Evolutionary conservation across 2,113 vertebrate genomes (phyloP).

Genomic region (Stigmatopora nigra): DNA sequence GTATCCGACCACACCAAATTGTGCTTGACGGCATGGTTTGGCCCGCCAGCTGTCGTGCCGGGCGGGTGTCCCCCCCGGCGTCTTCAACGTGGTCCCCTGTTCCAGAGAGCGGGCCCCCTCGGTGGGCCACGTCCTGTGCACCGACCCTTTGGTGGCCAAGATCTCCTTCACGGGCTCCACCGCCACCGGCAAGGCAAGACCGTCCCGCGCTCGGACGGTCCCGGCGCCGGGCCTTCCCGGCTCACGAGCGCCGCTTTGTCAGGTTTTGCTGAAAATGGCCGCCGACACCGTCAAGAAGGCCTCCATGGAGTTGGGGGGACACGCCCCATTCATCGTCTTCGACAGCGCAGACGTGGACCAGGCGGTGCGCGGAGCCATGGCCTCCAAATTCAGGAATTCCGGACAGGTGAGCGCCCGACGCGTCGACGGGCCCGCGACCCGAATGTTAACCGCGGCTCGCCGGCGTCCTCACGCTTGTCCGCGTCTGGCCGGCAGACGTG

Average conservation of each 20-base stretch:
- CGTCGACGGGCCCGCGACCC: neutral
- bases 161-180: conserved; percentile 97
- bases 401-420: conserved; percentile 77
- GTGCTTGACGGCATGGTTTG: neutral
- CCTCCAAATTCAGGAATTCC: conserved; percentile 88
- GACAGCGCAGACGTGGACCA: conserved; percentile 81
- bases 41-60: conserved; percentile 33
- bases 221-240: neutral
- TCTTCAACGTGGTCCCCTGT: conserved; percentile 89
- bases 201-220: too few species aligned
- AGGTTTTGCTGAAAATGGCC: conserved; percentile 80
- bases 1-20: too few species aligned
- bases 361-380: conserved; percentile 83
- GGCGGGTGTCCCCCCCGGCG: conserved; percentile 86
- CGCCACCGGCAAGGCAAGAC: conserved; percentile 85
- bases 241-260: neutral
- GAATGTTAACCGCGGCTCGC: neutral
- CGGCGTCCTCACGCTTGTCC: conserved; percentile 30
- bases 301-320: conserved; percentile 96
- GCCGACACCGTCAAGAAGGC: conserved; percentile 85
- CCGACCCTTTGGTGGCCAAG: conserved; percentile 84
- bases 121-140: conserved; percentile 84
- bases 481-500: conserved; percentile 74
- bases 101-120: conserved; percentile 75
- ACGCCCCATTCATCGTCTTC: conserved; percentile 96